Conservation (phyloP, 2,888 invertebrate genomes). For the Sarcophaga rosellei region DNA sequence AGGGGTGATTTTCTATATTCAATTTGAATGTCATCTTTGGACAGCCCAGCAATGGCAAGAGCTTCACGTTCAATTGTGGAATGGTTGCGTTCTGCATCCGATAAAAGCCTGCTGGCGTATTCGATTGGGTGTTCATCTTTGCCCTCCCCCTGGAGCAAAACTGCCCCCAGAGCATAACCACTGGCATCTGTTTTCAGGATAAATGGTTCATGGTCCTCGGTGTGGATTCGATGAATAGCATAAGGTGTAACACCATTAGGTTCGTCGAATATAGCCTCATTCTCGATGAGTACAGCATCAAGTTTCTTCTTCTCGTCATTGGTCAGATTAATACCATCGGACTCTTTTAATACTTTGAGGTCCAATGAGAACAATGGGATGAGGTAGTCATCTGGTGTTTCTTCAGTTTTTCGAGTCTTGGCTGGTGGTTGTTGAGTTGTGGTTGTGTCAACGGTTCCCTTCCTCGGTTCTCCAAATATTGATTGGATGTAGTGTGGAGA, state of each 20-base stretch:
- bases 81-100: too few relatives aligned
- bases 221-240: conserved; percentile 51
- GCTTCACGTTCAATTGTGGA: too few relatives aligned
- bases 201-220: conserved; percentile 38
- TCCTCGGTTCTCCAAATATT: background rate
- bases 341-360: conserved; percentile 18
- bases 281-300: conserved; percentile 8
- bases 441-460: background rate
- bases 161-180: too few relatives aligned
- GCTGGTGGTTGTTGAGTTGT: background rate
- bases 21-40: too few relatives aligned
- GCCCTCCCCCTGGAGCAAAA: too few relatives aligned
- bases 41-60: too few relatives aligned
- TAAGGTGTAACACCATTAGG: conserved; percentile 13
- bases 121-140: too few relatives aligned
- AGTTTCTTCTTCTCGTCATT: conserved; percentile 34
- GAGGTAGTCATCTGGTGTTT: conserved; percentile 26
- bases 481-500: conserved; percentile 13
- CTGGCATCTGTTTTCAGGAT: too few relatives aligned
- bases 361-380: conserved; percentile 35
- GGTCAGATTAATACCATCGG: conserved; percentile 42
- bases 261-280: conserved; percentile 12
- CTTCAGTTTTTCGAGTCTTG: conserved; percentile 8
- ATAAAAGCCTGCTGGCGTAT: too few relatives aligned
- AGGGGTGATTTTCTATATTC: too few relatives aligned